Conservation (phyloP, 2,888 invertebrate species). For the Arge pagana region DNA sequence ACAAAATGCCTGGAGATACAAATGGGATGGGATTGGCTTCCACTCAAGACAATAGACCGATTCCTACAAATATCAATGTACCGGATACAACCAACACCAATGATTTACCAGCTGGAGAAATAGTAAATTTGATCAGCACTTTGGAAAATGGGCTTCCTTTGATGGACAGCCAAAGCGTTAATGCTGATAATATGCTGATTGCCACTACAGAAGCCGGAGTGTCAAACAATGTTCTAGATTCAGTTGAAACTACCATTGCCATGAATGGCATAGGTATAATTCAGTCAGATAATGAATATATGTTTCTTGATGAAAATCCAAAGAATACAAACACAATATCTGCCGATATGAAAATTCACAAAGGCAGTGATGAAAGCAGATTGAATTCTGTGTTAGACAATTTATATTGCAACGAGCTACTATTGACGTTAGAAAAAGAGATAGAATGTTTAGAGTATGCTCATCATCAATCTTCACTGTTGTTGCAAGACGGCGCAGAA, state of each 20-base stretch:
- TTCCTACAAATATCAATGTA: not conserved
- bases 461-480: not conserved
- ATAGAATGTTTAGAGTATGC: not conserved
- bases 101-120: not conserved
- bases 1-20: constrained; percentile 47
- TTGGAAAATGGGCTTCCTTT: not conserved
- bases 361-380: too few relatives aligned
- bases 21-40: constrained; percentile 38
- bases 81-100: not conserved
- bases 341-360: not conserved
- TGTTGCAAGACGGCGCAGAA: not conserved
- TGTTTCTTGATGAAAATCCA: too few relatives aligned
- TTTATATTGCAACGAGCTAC: too few relatives aligned
- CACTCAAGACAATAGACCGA: constrained; percentile 37
- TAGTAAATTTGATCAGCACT: not conserved
- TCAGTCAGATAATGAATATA: not conserved
- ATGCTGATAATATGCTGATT: not conserved
- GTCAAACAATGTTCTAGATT: not conserved
- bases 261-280: not conserved
- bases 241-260: not conserved
- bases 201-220: not conserved
- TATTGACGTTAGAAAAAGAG: too few relatives aligned
- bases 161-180: not conserved
- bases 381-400: too few relatives aligned
- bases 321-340: not conserved